These are phyloP conservation scores for Euphydryas editha DNA, from an alignment of 2,888 invertebrate species.

Conservation along the genomic window DNA sequence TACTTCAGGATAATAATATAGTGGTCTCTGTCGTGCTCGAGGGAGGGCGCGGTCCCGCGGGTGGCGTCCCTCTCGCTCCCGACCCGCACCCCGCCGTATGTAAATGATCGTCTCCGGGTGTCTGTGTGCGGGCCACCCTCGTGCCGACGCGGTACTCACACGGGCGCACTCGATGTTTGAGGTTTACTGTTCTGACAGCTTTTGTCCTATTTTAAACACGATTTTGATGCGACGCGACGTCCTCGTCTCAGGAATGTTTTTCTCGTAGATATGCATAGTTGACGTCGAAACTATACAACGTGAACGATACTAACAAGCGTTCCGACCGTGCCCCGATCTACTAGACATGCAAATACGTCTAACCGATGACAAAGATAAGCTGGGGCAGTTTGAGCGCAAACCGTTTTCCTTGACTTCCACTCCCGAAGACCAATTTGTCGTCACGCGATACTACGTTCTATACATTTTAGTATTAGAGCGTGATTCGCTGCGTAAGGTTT, in stretches of 20 bases:
- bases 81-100: constrained; percentile 74
- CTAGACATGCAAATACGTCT: constrained; percentile 65
- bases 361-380: constrained; percentile 71
- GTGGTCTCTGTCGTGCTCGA: constrained; percentile 73
- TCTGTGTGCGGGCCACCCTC: constrained; percentile 68
- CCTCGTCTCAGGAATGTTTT: constrained; percentile 45
- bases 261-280: constrained; percentile 14
- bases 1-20: constrained; percentile 76
- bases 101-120: constrained; percentile 80
- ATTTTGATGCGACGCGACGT: constrained; percentile 68
- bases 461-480: constrained; percentile 41
- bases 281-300: constrained; percentile 35
- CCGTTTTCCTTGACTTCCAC: constrained; percentile 59
- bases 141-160: constrained; percentile 56
- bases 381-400: constrained; percentile 66
- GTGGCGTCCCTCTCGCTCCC: constrained; percentile 59
- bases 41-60: constrained; percentile 60
- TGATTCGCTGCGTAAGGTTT: constrained; percentile 48
- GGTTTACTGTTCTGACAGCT: constrained; percentile 81
- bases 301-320: constrained; percentile 36
- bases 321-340: constrained; percentile 18
- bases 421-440: constrained; percentile 27
- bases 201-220: constrained; percentile 80
- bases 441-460: constrained; percentile 51
- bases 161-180: constrained; percentile 61